These are phyloP conservation scores for Salvelinus alpinus DNA, from an alignment of 2,113 vertebrate species.

Conservation along the genomic window DNA sequence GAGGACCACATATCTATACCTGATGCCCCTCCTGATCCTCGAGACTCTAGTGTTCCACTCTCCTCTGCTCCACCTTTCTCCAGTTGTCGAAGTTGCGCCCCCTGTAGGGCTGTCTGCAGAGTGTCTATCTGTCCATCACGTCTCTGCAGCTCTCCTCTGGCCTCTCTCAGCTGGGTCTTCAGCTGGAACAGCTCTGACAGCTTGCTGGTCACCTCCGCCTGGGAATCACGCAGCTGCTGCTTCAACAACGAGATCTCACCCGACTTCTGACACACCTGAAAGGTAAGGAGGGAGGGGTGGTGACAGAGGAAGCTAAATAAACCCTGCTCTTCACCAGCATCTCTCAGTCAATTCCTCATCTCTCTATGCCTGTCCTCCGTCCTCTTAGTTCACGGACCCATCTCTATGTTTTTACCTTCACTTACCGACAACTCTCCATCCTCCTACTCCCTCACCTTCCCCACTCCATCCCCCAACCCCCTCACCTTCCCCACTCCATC, in stretches of 20 bases:
- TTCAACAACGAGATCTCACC: slow-evolving; percentile 95
- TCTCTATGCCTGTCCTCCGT: too few species aligned
- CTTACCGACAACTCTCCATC: too few species aligned
- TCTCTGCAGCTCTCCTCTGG: slow-evolving; percentile 78
- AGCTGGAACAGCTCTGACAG: slow-evolving; percentile 92
- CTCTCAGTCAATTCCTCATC: too few species aligned
- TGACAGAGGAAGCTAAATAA: too few species aligned
- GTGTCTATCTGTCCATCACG: slow-evolving; percentile 82
- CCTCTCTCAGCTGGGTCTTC: slow-evolving; percentile 89
- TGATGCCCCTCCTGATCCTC: slow-evolving; percentile 24
- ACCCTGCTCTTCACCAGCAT: too few species aligned
- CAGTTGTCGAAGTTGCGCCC: slow-evolving; percentile 17
- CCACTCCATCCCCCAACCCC: too few species aligned
- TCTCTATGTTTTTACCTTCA: too few species aligned
- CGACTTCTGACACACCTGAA: slow-evolving; percentile 93
- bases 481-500: too few species aligned
- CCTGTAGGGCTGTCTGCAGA: slow-evolving; percentile 79
- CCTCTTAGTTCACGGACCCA: neutral
- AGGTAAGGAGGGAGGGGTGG: neutral
- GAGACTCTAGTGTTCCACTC: slow-evolving; percentile 58
- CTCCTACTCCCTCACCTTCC: too few species aligned
- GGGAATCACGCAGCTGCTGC: slow-evolving; percentile 92
- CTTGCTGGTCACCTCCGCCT: slow-evolving; percentile 92
- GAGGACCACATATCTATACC: slow-evolving; percentile 21
- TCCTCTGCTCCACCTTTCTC: slow-evolving; percentile 53